Conservation (phyloP, 2,113 vertebrate genomes). For the Steatornis caripensis region DNA sequence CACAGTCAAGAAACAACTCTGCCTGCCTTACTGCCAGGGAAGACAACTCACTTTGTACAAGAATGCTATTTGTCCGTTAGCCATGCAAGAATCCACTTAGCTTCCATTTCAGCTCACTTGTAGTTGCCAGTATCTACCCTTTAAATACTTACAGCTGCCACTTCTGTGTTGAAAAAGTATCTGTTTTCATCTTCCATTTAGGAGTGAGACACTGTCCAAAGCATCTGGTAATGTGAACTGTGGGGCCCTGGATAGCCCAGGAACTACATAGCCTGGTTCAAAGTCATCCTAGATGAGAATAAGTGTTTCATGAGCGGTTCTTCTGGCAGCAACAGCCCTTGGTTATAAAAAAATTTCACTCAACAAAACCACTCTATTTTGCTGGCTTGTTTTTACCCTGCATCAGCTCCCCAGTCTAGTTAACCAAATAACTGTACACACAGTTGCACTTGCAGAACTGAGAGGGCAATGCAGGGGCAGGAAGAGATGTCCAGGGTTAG, state of each 20-base stretch:
- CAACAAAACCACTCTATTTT: neutral
- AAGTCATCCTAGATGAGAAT: neutral
- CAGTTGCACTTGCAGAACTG: neutral
- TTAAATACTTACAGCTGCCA: slow-evolving; percentile 48
- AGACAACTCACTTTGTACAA: neutral
- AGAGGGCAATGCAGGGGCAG: neutral
- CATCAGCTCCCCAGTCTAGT: neutral
- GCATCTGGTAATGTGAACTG: slow-evolving; percentile 15
- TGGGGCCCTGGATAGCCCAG: neutral
- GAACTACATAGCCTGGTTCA: neutral
- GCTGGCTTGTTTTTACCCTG: neutral
- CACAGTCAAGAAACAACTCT: neutral
- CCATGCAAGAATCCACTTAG: slow-evolving; percentile 10
- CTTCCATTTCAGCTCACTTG: slow-evolving; percentile 25
- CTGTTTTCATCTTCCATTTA: slow-evolving; percentile 30
- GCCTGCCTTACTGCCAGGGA: neutral
- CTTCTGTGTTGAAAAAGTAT: slow-evolving; percentile 7
- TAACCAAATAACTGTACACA: neutral
- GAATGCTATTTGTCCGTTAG: slow-evolving; percentile 11
- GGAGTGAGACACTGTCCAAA: slow-evolving; percentile 1
- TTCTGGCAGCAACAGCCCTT: neutral
- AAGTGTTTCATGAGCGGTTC: neutral
- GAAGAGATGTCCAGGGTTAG: neutral
- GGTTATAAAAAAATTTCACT: neutral
- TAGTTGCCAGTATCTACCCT: slow-evolving; percentile 41